Conservation (phyloP, 2,888 invertebrate species). For the Clivina fossor region DNA sequence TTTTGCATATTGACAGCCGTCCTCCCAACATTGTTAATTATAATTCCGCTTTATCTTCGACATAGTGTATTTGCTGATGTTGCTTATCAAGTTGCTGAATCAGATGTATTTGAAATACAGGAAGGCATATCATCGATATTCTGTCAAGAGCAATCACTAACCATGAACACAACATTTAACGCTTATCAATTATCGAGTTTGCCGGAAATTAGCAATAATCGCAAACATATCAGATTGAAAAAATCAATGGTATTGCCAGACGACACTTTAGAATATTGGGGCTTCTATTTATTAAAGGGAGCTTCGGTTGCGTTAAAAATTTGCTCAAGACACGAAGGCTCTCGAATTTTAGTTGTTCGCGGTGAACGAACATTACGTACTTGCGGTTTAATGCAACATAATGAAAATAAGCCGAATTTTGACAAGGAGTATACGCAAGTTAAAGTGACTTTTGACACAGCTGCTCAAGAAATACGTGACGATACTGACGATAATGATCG, state of each 20-base stretch:
- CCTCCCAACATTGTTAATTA: conserved; percentile 72
- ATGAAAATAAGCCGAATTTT: conserved; percentile 64
- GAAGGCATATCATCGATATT: conserved; percentile 82
- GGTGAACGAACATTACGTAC: conserved; percentile 76
- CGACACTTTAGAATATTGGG: conserved; percentile 87
- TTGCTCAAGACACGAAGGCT: conserved; percentile 78
- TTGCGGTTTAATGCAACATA: conserved; percentile 74
- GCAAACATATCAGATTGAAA: conserved; percentile 74
- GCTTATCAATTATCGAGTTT: conserved; percentile 52
- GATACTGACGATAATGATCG: conserved; percentile 38
- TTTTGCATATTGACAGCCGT: conserved; percentile 78
- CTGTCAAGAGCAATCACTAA: conserved; percentile 75
- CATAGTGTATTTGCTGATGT: conserved; percentile 78
- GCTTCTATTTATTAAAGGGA: conserved; percentile 78
- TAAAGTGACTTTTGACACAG: conserved; percentile 62
- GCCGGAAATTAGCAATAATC: conserved; percentile 65
- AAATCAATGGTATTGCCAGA: conserved; percentile 83
- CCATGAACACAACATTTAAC: conserved; percentile 70
- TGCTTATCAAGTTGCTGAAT: conserved; percentile 76
- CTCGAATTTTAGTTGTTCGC: conserved; percentile 77
- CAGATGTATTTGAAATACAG: conserved; percentile 79
- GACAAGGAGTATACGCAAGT: conserved; percentile 59
- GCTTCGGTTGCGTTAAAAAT: conserved; percentile 76
- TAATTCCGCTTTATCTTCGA: conserved; percentile 75
- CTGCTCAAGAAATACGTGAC: conserved; percentile 53